Conservation (phyloP, 2,888 invertebrate genomes). For the Antheraea assamensis region DNA sequence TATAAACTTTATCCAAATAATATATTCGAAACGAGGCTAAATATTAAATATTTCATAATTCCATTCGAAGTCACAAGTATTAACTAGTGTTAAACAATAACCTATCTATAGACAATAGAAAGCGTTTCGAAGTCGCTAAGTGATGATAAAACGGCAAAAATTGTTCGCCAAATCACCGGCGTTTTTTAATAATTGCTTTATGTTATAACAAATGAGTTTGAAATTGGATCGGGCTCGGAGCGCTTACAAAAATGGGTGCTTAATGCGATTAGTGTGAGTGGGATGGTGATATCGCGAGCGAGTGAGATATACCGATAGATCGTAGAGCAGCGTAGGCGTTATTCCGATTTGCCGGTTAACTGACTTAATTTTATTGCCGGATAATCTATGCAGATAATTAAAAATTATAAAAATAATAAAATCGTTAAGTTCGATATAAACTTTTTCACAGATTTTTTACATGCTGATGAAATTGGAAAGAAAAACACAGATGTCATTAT, state of each 20-base stretch:
- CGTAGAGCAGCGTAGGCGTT: conserved; percentile 1
- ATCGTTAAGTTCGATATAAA: not conserved
- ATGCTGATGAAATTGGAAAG: not conserved
- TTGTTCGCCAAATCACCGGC: conserved; percentile 74
- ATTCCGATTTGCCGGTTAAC: conserved; percentile 1
- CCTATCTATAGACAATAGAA: conserved; percentile 19
- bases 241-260: conserved; percentile 86
- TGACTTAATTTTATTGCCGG: conserved; percentile 8
- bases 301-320: conserved; percentile 38
- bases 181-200: conserved; percentile 83
- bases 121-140: conserved; percentile 49
- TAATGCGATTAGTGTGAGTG: conserved; percentile 84
- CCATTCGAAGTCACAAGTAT: not conserved
- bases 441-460: not conserved
- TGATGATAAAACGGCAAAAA: conserved; percentile 71
- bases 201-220: conserved; percentile 85
- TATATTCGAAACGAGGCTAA: not conserved
- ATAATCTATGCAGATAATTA: not conserved
- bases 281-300: conserved; percentile 43
- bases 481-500: not conserved
- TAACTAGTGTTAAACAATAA: conserved; percentile 7
- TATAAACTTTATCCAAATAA: not conserved
- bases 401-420: not conserved
- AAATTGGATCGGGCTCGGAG: conserved; percentile 84
- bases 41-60: not conserved